Evolutionary conservation across 1,140 invertebrate genomes (phyloP), one percentile per base, ranked within the genome.

Genomic region (Brachionus rubens): DNA sequence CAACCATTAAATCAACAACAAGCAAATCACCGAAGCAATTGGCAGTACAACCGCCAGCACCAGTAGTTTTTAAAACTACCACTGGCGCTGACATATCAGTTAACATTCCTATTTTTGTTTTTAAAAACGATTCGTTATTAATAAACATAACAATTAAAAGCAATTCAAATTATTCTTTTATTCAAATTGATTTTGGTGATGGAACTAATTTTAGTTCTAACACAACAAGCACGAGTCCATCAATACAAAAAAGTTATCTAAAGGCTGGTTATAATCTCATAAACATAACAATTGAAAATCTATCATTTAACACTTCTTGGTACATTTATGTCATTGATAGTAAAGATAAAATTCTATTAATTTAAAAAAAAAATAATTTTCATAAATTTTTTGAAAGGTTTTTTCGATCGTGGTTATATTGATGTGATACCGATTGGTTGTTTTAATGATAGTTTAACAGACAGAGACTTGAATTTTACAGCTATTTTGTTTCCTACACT

Each of bases 101-200:
- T 30, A n/a, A 54, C 14, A 26, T 1, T 28, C 52, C 24, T 5
- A 54, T 7, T n/a, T 28, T 14, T 28, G 52, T 28, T 54, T 54
- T 28, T 12, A 28, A 24, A 54, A 28, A 54, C 16, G 26, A 28
- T 14, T 3, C 12, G n/a, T 54, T 54, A 12, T 28, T 28, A 9
- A 28, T 54, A 2, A n/a, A 30, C 33, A 26, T 54, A 7, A 28
- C 33, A 5, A 54, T 54, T 54, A 28, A 28, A 28, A 54, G 24
- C 16, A 6, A 54, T 12, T 3, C 14, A 30, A 28, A 54, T n/a
- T 54, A 24, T 5, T 14, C 24, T 28, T 54, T 54, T 7, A 12
- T 54, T n/a, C 14, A 21, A 24, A 54, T 54, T 26, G 24, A 54
- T 54, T 54, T 54, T 54, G 52, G 52, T 28, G 52, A 54, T 54